Conservation (phyloP, 1,140 invertebrate species). For the Drosophila watanabei region DNA sequence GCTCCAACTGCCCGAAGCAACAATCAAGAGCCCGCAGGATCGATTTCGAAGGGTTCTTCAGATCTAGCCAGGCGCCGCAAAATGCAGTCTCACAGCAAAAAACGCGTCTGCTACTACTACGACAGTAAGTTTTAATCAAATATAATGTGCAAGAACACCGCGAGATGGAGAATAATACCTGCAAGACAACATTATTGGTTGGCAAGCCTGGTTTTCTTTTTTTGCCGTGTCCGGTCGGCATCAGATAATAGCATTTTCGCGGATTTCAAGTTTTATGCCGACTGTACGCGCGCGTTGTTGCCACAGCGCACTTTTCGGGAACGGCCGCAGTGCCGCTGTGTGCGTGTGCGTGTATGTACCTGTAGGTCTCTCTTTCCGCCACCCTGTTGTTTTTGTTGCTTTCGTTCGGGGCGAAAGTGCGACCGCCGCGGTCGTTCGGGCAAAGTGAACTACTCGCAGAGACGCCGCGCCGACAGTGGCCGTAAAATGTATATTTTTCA, state of each 20-base stretch:
- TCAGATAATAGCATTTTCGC: conserved; percentile 28
- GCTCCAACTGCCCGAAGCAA: background rate
- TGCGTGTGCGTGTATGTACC: conserved; percentile 64
- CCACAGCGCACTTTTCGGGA: conserved; percentile 58
- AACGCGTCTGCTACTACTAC: conserved; percentile 99
- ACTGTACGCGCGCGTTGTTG: conserved; percentile 74
- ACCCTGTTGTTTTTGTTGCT: conserved; percentile 23
- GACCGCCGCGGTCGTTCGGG: conserved; percentile 26
- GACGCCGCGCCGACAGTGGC: conserved; percentile 58
- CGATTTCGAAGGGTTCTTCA: background rate
- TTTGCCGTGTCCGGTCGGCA: conserved; percentile 5
- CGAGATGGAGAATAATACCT: background rate
- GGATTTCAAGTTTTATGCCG: conserved; percentile 76
- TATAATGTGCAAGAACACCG: background rate
- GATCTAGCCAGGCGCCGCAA: conserved; percentile 17
- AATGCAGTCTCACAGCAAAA: conserved; percentile 93
- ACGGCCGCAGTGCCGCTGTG: conserved; percentile 53
- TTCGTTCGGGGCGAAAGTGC: conserved; percentile 52
- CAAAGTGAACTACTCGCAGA: conserved; percentile 45
- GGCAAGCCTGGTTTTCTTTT: background rate
- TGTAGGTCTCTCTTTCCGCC: conserved; percentile 54
- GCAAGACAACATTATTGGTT: background rate
- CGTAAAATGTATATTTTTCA: conserved; percentile 66
- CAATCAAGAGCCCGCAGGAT: background rate
- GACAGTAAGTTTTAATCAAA: conserved; percentile 93